phyloP scores from a whole-genome alignment of 2,888 invertebrate species.

The Drosophila phalerata region DNA sequence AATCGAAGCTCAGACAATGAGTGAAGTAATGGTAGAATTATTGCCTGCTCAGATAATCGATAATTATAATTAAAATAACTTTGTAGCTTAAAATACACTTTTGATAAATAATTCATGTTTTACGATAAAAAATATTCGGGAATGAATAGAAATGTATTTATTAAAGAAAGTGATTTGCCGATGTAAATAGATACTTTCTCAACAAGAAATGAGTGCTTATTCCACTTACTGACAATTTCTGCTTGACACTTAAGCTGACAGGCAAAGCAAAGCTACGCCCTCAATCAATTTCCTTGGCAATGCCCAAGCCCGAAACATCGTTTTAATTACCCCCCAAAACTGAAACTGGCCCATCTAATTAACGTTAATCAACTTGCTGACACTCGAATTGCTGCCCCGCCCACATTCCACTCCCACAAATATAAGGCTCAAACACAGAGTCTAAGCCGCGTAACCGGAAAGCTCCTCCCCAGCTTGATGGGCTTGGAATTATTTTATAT shows the following conservation, averaged over 20 bases:
- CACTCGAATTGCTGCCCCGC: constrained; percentile 48
- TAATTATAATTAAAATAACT: too few relatives aligned
- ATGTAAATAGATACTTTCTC: not conserved
- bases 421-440: constrained; percentile 25
- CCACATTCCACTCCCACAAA: not conserved
- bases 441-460: constrained; percentile 32
- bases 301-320: constrained; percentile 25
- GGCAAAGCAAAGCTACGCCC: constrained; percentile 37
- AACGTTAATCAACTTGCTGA: constrained; percentile 71
- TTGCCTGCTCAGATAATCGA: too few relatives aligned
- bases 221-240: constrained; percentile 11
- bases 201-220: constrained; percentile 6
- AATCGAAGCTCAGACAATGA: not conserved
- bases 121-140: too few relatives aligned
- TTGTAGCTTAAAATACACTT: too few relatives aligned
- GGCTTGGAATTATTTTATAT: constrained; percentile 43
- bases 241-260: constrained; percentile 45
- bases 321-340: constrained; percentile 41
- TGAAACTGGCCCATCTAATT: constrained; percentile 55
- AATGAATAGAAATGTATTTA: not conserved
- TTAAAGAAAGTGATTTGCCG: not conserved
- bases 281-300: constrained; percentile 49
- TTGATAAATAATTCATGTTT: too few relatives aligned
- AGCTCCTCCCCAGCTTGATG: constrained; percentile 2
- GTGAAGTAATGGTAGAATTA: not conserved